Percentiles rank a stretch among this genome's conserved stretches.
These are phyloP conservation scores for Heliconius nattereri DNA, from an alignment of 1,140 invertebrate species.

Conservation along the genomic window DNA sequence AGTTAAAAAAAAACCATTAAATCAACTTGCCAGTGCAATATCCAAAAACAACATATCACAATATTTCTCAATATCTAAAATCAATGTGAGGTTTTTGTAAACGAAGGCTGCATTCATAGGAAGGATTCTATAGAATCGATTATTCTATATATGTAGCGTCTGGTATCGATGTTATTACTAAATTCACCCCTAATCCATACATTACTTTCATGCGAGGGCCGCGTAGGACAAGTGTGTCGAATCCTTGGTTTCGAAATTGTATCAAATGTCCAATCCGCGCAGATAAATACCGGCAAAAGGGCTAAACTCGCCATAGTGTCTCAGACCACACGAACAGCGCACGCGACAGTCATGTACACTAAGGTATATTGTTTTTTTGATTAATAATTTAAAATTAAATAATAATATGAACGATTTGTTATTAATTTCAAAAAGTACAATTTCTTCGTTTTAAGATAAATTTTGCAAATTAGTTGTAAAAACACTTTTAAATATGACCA, in stretches of 20 bases:
- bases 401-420: too few species aligned
- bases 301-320: conserved; percentile 55
- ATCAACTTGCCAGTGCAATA: too few species aligned
- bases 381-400: not conserved
- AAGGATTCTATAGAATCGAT: conserved; percentile 5
- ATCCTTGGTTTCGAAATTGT: conserved; percentile 75
- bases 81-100: not conserved
- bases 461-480: too few species aligned
- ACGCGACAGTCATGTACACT: conserved; percentile 71
- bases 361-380: conserved; percentile 55
- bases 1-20: too few species aligned
- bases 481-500: too few species aligned
- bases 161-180: conserved; percentile 39
- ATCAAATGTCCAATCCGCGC: conserved; percentile 58
- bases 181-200: conserved; percentile 51
- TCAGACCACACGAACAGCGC: conserved; percentile 48
- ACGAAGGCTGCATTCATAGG: not conserved
- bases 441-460: too few species aligned
- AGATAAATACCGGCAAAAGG: conserved; percentile 56
- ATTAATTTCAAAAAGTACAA: too few species aligned
- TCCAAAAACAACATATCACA: too few species aligned
- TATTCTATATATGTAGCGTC: conserved; percentile 35
- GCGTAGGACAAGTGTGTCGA: conserved; percentile 41
- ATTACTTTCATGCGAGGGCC: conserved; percentile 50
- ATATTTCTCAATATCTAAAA: too few species aligned